Percentiles rank a stretch among this genome's conserved stretches.
phyloP scores from a whole-genome alignment of 2,797 vertebrate species.

The Brachyalestes nurse region DNA sequence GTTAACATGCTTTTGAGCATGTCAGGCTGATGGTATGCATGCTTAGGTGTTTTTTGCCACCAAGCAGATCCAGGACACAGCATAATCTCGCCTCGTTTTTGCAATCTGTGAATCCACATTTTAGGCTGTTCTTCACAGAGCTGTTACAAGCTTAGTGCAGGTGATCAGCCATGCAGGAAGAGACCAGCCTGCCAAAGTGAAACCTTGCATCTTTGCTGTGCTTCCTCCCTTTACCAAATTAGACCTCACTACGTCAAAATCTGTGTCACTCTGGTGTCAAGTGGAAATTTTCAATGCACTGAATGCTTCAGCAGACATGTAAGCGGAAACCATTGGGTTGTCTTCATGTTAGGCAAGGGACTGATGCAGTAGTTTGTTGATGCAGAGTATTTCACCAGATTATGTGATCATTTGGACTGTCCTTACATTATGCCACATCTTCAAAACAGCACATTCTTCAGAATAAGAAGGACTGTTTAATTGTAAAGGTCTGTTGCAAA shows the following conservation, averaged over 20 bases:
- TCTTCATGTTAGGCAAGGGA: not conserved
- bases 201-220: too few species aligned
- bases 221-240: not conserved
- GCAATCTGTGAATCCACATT: slow-evolving; percentile 16
- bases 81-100: slow-evolving; percentile 1
- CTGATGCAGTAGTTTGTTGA: not conserved
- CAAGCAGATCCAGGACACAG: not conserved
- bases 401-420: not conserved
- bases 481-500: not conserved
- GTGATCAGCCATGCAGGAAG: slow-evolving; percentile 25
- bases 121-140: not conserved
- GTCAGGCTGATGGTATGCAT: not conserved
- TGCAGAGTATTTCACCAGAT: not conserved
- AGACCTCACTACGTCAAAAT: not conserved
- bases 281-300: not conserved
- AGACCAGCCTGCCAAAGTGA: not conserved
- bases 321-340: not conserved
- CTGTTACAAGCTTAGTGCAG: slow-evolving; percentile 2
- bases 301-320: not conserved
- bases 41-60: slow-evolving; percentile 3
- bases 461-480: not conserved
- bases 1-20: not conserved
- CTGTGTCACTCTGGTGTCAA: not conserved
- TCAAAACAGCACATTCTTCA: not conserved
- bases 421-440: not conserved